Percentiles rank a stretch among this genome's conserved stretches.
These are phyloP conservation scores for Caenorhabditis zanzibari DNA, from an alignment of 2,888 invertebrate genomes.

Conservation along the genomic window DNA sequence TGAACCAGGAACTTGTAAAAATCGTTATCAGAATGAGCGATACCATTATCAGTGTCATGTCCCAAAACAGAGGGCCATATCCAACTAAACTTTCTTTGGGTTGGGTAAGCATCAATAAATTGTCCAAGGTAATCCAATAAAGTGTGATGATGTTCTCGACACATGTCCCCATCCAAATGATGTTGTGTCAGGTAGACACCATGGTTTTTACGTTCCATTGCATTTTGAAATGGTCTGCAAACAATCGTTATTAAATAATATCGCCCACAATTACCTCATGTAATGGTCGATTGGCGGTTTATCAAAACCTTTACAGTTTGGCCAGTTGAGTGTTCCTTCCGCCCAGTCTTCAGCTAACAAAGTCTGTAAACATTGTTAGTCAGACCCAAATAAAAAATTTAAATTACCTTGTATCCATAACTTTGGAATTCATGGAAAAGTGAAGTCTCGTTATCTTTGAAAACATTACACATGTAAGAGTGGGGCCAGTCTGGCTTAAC, in stretches of 20 bases:
- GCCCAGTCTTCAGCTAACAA: constrained; percentile 77
- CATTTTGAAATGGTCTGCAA: constrained; percentile 69
- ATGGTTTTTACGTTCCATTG: constrained; percentile 51
- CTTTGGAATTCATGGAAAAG: constrained; percentile 66
- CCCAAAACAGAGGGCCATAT: constrained; percentile 71
- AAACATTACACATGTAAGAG: constrained; percentile 60
- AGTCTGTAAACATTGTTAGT: constrained; percentile 36
- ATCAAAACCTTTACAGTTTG: constrained; percentile 73
- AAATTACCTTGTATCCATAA: constrained; percentile 60
- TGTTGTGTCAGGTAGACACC: constrained; percentile 40
- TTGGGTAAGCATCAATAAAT: constrained; percentile 72
- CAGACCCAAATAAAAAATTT: not conserved
- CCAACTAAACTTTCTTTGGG: constrained; percentile 72
- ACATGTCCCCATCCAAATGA: constrained; percentile 47
- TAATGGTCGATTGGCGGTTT: constrained; percentile 73
- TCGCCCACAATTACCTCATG: constrained; percentile 64
- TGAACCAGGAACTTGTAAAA: constrained; percentile 68
- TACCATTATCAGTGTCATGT: constrained; percentile 69
- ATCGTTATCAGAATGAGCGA: constrained; percentile 72
- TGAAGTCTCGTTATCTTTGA: constrained; percentile 67
- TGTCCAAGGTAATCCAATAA: constrained; percentile 69
- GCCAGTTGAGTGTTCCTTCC: constrained; percentile 74
- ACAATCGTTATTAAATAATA: not conserved
- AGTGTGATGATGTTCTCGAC: constrained; percentile 70
- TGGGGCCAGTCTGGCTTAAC: constrained; percentile 46